phyloP scores from a whole-genome alignment of 2,888 invertebrate species.

The Cistogaster globosa region DNA sequence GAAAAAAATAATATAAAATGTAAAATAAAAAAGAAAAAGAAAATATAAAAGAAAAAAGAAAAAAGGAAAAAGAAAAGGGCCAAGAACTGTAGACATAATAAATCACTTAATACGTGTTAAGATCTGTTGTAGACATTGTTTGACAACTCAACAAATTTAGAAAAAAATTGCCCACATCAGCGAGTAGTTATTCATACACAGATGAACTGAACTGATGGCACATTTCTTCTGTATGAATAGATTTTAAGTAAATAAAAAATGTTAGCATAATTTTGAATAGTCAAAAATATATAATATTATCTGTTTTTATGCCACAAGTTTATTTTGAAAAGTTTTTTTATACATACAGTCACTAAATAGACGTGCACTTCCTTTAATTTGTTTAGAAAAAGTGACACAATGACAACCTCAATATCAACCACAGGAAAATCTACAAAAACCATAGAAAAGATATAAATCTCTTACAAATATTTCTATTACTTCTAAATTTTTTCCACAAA shows the following conservation, averaged over 20 bases:
- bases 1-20: too few relatives aligned
- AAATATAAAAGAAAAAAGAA: background rate
- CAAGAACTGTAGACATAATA: slow-evolving; percentile 51
- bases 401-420: too few relatives aligned
- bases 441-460: too few relatives aligned
- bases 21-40: background rate
- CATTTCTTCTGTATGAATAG: background rate
- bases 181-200: background rate
- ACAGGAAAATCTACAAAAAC: too few relatives aligned
- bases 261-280: background rate
- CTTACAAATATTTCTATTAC: too few relatives aligned
- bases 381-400: too few relatives aligned
- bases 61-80: background rate
- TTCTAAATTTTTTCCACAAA: too few relatives aligned
- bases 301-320: background rate
- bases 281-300: background rate
- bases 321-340: slow-evolving; percentile 5
- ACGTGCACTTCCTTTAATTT: slow-evolving; percentile 2
- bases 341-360: background rate
- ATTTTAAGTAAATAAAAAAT: background rate
- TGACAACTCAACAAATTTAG: background rate
- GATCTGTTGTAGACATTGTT: slow-evolving; percentile 48
- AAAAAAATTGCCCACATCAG: background rate
- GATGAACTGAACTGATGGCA: background rate
- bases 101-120: slow-evolving; percentile 55